Percentiles rank a stretch among this genome's conserved stretches.
Conservation (phyloP, 2,797 vertebrate genomes). For the Ficedula albicollis region DNA sequence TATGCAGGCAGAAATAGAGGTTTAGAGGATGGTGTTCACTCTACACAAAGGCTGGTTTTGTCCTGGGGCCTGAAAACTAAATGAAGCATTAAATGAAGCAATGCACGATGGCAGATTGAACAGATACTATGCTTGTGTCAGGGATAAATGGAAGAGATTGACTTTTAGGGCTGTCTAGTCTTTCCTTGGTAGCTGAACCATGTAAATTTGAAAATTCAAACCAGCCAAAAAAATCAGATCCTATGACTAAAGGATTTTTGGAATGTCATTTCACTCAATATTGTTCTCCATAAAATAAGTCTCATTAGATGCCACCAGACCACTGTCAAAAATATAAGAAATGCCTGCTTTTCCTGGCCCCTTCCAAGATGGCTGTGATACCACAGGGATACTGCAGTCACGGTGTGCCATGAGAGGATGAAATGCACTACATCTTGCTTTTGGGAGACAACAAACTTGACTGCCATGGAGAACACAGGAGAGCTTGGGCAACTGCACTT, state of each 20-base stretch:
- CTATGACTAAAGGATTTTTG: neutral
- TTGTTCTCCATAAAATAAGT: neutral
- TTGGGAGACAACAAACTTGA: neutral
- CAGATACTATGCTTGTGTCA: neutral
- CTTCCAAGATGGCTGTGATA: neutral
- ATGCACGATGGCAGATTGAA: neutral
- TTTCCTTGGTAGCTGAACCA: neutral
- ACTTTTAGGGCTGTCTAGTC: neutral
- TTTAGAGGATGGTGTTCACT: neutral
- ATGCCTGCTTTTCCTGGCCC: neutral
- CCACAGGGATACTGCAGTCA: neutral
- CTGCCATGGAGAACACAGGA: neutral
- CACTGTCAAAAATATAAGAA: neutral
- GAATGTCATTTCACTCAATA: neutral
- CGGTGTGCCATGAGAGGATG: accelerated
- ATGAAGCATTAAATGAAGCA: neutral
- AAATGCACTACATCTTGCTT: neutral
- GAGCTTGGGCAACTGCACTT: neutral
- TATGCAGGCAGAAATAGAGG: neutral
- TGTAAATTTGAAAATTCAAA: neutral
- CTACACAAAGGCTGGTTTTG: neutral
- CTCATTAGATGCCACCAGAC: neutral
- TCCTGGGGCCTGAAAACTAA: neutral
- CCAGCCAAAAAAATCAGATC: neutral
- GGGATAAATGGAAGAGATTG: neutral